Evolutionary conservation across 2,113 vertebrate genomes (phyloP), one percentile per base, ranked within the genome.

Genomic region (Lophochroa leadbeateri): DNA sequence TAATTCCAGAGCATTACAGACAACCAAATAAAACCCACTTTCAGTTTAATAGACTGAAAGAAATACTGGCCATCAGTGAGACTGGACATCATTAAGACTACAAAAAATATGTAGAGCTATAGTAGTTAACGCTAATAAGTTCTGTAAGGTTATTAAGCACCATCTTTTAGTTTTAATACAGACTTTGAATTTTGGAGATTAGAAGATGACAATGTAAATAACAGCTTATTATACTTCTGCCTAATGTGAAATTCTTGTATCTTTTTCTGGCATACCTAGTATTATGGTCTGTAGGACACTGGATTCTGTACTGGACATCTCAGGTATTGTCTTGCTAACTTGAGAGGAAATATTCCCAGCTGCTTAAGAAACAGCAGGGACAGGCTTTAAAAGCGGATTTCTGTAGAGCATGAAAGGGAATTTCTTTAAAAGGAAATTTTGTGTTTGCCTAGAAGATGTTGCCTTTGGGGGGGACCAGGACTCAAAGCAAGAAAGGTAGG

Each of bases 391-490:
- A 49, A 64, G 11, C 17, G 11, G 13, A 63, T 43, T 88, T 61
- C 9, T 27, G 55, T 41, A 11, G 2, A 61, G 2, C 7, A 79
- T 14, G 17, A 44, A 46, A 57, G 4, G 13, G 10, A 53, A 53
- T 33, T 83, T 17, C n/a, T 39, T 75, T 46, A 49, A 70, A 60
- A 83, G 3, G 4, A 25, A 76, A 49, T 67, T 57, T 13, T 46
- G 10, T 44, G 21, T 68, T 28, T 78, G 29, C 35, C 15, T 58
- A 41, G 19, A 69, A 31, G 7, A 37, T 49, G 16, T 1, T 44
- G 23, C 4, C 1, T 50, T 82, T 70, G 15, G 2, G 4, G 11
- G 17, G 19, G 5, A 43, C 3, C 7, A 39, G 6, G 24, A 11
- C 4, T 68, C 50, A 88, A 82, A 57, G 3, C 7, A 61, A 57